Evolutionary conservation across 2,113 vertebrate genomes (phyloP).

Genomic region (Pontoporia blainvillei): DNA sequence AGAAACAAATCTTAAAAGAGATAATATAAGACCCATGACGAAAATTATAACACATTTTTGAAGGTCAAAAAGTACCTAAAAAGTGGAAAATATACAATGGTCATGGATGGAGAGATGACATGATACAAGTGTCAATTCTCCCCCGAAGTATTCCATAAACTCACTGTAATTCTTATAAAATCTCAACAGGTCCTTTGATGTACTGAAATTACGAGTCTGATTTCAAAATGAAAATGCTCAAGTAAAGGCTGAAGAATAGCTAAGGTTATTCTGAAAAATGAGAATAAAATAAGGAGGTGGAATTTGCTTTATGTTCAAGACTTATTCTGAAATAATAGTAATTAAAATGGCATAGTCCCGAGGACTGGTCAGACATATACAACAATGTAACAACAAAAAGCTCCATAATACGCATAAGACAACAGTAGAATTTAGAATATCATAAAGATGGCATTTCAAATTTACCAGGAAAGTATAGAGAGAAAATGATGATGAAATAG

Average conservation of each 20-base stretch:
- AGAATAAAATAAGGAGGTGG: background rate
- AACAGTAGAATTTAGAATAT: background rate
- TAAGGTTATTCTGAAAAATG: background rate
- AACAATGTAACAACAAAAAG: background rate
- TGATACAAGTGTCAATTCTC: background rate
- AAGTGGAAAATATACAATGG: background rate
- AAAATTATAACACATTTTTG: background rate
- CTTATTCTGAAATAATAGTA: background rate
- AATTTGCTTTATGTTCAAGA: background rate
- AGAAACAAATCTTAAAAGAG: background rate
- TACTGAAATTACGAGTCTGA: background rate
- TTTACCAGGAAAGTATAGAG: background rate
- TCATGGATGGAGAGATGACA: background rate
- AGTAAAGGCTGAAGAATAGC: background rate
- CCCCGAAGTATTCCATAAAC: background rate
- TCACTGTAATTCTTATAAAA: background rate
- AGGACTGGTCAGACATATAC: background rate
- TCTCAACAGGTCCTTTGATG: background rate
- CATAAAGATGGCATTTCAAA: background rate
- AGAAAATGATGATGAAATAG: background rate
- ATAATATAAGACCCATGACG: background rate
- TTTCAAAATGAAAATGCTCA: background rate
- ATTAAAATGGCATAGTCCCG: background rate
- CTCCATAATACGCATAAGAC: background rate
- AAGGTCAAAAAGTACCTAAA: background rate